phyloP scores from a whole-genome alignment of 2,797 vertebrate genomes.

The Craterocephalus amniculus region DNA sequence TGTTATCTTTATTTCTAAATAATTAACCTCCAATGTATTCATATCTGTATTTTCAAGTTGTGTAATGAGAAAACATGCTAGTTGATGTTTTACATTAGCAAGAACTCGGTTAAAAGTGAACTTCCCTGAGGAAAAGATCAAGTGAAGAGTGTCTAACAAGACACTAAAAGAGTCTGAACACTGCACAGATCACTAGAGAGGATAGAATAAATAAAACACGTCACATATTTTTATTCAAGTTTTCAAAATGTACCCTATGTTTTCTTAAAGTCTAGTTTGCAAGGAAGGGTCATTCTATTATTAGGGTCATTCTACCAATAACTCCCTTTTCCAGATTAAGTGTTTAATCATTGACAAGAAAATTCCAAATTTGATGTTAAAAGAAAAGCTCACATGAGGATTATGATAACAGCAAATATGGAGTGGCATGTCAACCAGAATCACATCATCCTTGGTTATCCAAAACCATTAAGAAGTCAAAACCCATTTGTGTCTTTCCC shows the following conservation, averaged over 20 bases:
- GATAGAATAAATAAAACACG: slow-evolving; percentile 49
- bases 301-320: slow-evolving; percentile 25
- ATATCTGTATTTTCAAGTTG: slow-evolving; percentile 14
- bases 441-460: slow-evolving; percentile 67
- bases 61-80: not conserved
- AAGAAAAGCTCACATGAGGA: slow-evolving; percentile 26
- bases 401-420: slow-evolving; percentile 51
- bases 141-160: slow-evolving; percentile 37
- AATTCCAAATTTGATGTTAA: slow-evolving; percentile 27
- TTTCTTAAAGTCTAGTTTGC: slow-evolving; percentile 41
- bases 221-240: slow-evolving; percentile 59
- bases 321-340: slow-evolving; percentile 28
- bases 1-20: slow-evolving; percentile 50
- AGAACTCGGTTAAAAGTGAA: not conserved
- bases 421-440: slow-evolving; percentile 65
- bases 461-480: slow-evolving; percentile 62
- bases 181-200: slow-evolving; percentile 27
- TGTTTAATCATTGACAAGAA: slow-evolving; percentile 51
- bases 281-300: slow-evolving; percentile 27
- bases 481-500: slow-evolving; percentile 61
- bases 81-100: not conserved
- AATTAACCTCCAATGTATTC: slow-evolving; percentile 30
- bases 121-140: slow-evolving; percentile 23
- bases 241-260: slow-evolving; percentile 50
- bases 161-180: slow-evolving; percentile 47